Percentiles rank a stretch among this genome's conserved stretches.
These are phyloP conservation scores for Gallinago stenura DNA, from an alignment of 2,797 vertebrate genomes.

Conservation along the genomic window DNA sequence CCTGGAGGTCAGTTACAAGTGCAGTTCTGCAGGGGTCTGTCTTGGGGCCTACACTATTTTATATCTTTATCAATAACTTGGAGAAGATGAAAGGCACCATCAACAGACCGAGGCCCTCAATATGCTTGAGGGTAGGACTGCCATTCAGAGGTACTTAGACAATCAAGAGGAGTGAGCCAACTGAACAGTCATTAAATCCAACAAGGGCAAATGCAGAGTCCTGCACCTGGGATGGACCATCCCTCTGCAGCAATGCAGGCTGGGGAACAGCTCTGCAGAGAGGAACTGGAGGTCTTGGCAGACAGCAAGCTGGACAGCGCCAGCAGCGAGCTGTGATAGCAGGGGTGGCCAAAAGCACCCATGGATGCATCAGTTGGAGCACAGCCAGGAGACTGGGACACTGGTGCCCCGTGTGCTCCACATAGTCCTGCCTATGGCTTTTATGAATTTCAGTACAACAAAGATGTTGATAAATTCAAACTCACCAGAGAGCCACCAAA, in stretches of 20 bases:
- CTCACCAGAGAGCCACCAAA: not conserved
- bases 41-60: not conserved
- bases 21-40: not conserved
- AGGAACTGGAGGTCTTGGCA: not conserved
- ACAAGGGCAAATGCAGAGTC: not conserved
- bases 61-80: not conserved
- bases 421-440: not conserved
- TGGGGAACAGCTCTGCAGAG: not conserved
- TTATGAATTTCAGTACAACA: not conserved
- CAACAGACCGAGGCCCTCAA: not conserved
- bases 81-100: not conserved
- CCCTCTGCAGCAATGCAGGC: not conserved
- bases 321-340: accelerated
- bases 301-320: not conserved
- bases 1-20: not conserved
- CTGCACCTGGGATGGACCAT: not conserved
- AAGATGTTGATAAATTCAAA: not conserved
- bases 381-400: not conserved
- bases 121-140: not conserved
- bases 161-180: not conserved
- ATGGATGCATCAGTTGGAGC: not conserved
- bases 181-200: not conserved
- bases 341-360: not conserved
- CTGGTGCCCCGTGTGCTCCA: not conserved
- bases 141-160: not conserved